Evolutionary conservation across 2,113 vertebrate species (phyloP), one percentile per base, ranked within the genome.

Genomic region (Cryptotis parvus): DNA sequence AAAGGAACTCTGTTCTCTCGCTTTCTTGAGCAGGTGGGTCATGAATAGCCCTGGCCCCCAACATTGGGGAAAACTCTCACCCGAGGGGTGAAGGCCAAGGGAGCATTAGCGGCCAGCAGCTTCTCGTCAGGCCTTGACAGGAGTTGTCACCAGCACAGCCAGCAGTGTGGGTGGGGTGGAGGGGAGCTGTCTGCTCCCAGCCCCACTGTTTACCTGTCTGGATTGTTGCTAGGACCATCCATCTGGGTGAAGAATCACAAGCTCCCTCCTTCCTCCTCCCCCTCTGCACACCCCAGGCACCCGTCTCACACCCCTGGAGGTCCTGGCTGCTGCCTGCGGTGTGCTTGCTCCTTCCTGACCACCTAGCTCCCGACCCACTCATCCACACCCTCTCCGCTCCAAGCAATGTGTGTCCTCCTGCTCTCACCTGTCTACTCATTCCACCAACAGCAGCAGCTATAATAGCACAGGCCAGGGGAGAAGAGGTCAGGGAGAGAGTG

Each of bases 161-260:
- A 33, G 89, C n/a, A 39, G 70, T 45, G 49, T 39, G 55, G 41
- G 72, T 74, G 81, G 55, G 66, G 77, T 39, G 61, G 14, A 68
- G 29, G 80, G 88, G 75, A 22, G 75, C 87, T 61, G 90, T 87
- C 90, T 94, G 94, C 84, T 88, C 94, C 86, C 84, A 84, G 94
- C 81, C 66, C 87, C 80, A 65, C 39, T 92, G 92, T 95, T 95
- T 94, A 96, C 94, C 94, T 91, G 94, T 96, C 94, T 79, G 70
- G 90, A 79, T 68, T 91, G 75, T 94, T 86, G 94, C 92, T 94
- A 77, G 91, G 92, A 69, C 91, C 92, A 96, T 94, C 86, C 94
- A 95, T 95, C 94, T 94, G 29, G 2, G 63, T 88, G 96, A 95
- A 90, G 89, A 92, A 90, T 94, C 92, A 85, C 74, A 52, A 29